These are phyloP conservation scores for Galeopsomyia nigrocyanea DNA, from an alignment of 2,888 invertebrate genomes.

Conservation along the genomic window DNA sequence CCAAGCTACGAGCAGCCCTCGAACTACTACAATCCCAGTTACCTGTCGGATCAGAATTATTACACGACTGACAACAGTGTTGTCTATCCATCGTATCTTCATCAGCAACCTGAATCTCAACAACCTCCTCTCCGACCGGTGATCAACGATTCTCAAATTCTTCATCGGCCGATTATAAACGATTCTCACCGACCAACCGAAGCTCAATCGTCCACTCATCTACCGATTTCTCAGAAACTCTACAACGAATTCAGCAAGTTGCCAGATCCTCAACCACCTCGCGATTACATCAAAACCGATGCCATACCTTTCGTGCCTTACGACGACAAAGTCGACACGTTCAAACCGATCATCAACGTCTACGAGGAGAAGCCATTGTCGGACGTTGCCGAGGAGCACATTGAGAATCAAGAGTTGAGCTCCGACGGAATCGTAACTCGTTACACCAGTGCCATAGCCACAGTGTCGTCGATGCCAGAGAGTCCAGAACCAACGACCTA, in stretches of 20 bases:
- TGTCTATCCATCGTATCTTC: background rate
- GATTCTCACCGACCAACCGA: background rate
- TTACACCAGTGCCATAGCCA: slow-evolving; percentile 64
- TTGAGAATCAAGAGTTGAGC: slow-evolving; percentile 65
- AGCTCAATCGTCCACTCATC: background rate
- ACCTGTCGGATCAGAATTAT: background rate
- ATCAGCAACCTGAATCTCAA: background rate
- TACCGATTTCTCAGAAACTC: slow-evolving; percentile 35
- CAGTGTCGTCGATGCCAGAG: slow-evolving; percentile 57
- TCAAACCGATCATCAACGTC: slow-evolving; percentile 20
- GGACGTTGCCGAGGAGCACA: slow-evolving; percentile 54
- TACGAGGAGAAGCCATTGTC: slow-evolving; percentile 30
- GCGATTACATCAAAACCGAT: slow-evolving; percentile 8
- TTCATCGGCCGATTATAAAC: background rate
- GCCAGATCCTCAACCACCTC: slow-evolving; percentile 9
- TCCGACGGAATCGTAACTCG: slow-evolving; percentile 63
- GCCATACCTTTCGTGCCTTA: background rate
- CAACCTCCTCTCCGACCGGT: background rate
- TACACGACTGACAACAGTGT: background rate
- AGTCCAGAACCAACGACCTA: slow-evolving; percentile 41
- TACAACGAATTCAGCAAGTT: slow-evolving; percentile 43
- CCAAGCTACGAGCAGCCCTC: background rate
- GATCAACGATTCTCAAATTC: background rate
- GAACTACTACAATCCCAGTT: slow-evolving; percentile 16
- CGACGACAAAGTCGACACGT: slow-evolving; percentile 14